phyloP scores from a whole-genome alignment of 2,797 vertebrate species.

The Melanogrammus aeglefinus region DNA sequence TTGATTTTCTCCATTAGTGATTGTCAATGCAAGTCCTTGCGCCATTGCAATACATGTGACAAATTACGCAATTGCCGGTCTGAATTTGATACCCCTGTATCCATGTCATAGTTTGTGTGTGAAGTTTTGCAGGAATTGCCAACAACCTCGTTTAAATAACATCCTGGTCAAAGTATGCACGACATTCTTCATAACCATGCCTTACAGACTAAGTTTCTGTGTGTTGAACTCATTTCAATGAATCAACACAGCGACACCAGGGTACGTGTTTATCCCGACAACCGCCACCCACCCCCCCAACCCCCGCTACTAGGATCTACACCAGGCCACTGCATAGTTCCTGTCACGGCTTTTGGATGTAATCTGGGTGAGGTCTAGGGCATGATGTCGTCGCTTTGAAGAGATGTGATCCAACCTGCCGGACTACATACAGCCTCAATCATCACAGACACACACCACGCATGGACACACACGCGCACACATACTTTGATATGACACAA shows the following conservation, averaged over 20 bases:
- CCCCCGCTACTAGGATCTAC: no score
- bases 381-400: background rate
- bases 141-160: no score
- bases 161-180: no score
- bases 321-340: background rate
- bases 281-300: no score
- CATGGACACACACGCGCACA: constrained; percentile 7
- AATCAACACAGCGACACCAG: background rate
- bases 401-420: background rate
- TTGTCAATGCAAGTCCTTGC: no score
- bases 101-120: background rate
- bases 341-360: background rate
- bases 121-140: background rate
- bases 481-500: background rate
- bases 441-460: background rate
- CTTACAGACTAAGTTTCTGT: background rate
- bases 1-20: no score
- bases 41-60: background rate
- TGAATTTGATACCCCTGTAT: background rate
- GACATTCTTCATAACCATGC: no score
- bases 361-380: background rate
- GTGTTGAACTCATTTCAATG: background rate
- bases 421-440: background rate
- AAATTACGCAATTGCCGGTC: background rate
- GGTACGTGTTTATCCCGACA: background rate